These are phyloP conservation scores for Atlantisia rogersi DNA, from an alignment of 2,113 vertebrate species.

Conservation along the genomic window DNA sequence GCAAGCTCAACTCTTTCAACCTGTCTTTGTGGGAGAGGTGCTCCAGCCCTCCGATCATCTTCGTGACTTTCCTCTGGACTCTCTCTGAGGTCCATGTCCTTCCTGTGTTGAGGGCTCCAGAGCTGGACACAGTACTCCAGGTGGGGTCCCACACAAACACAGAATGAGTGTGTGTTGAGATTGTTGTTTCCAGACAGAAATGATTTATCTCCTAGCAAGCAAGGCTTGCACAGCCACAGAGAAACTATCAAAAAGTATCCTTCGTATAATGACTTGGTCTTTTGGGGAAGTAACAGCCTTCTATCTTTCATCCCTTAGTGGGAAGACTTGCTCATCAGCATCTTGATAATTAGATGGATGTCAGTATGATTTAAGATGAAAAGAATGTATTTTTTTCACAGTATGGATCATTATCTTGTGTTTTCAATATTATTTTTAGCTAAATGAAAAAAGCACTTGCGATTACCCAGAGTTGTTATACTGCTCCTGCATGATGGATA, in stretches of 20 bases:
- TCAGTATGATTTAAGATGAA: neutral
- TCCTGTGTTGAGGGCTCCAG: too few relatives aligned
- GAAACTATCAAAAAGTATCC: neutral
- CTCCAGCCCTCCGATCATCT: too few relatives aligned
- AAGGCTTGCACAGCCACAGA: neutral
- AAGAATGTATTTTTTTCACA: neutral
- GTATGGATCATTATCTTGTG: neutral
- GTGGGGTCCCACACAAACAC: too few relatives aligned
- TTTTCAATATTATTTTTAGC: slow-evolving; percentile 46
- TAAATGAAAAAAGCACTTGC: slow-evolving; percentile 15
- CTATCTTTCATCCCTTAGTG: neutral
- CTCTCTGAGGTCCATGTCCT: too few relatives aligned
- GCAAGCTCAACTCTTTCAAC: too few relatives aligned
- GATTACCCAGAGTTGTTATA: slow-evolving; percentile 5
- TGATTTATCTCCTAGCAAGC: neutral
- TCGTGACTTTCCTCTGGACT: too few relatives aligned
- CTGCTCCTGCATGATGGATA: neutral
- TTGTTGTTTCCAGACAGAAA: neutral
- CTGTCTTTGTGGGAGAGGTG: too few relatives aligned
- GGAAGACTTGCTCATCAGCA: neutral
- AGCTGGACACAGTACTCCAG: too few relatives aligned
- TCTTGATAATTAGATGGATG: neutral
- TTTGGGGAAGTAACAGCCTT: neutral
- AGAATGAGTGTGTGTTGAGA: neutral
- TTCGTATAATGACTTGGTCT: neutral